These are phyloP conservation scores for Paramuricea clavata DNA, from an alignment of 92 coral and sea anemone species.

Conservation along the genomic window DNA sequence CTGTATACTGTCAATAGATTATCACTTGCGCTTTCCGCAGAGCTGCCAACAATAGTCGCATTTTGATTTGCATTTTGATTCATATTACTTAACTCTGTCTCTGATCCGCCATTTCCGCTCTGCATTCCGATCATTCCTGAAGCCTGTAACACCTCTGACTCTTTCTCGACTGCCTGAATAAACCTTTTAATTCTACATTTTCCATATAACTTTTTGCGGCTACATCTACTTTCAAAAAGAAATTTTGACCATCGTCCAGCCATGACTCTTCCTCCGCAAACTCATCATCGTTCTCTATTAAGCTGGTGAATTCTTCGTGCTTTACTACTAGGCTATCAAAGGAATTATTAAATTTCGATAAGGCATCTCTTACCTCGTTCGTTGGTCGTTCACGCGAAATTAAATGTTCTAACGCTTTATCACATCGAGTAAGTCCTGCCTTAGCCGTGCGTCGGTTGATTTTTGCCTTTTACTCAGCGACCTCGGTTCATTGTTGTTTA, in stretches of 20 bases:
- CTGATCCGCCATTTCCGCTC: too few relatives aligned
- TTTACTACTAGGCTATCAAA: slow-evolving; percentile 11
- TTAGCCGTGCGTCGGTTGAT: background rate
- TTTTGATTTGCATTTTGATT: too few relatives aligned
- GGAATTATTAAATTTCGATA: background rate
- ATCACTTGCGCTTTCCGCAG: too few relatives aligned
- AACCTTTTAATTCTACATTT: background rate
- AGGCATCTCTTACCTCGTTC: slow-evolving; percentile 9
- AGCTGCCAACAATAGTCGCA: too few relatives aligned
- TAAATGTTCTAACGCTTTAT: background rate
- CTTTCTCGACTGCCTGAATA: background rate
- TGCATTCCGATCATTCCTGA: slow-evolving; percentile 6
- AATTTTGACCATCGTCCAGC: background rate
- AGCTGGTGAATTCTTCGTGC: background rate
- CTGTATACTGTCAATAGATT: too few relatives aligned
- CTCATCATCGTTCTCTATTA: background rate
- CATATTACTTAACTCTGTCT: too few relatives aligned
- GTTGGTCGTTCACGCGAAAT: background rate
- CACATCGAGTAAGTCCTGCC: slow-evolving; percentile 1
- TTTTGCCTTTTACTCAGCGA: background rate
- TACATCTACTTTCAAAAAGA: background rate
- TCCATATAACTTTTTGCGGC: background rate
- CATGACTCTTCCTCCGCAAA: background rate
- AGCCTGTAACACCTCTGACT: background rate
- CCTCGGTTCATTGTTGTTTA: too few relatives aligned